Base-by-base conservation (phyloP, 2,888 invertebrate species). In the Electrophaes corylata region DNA sequence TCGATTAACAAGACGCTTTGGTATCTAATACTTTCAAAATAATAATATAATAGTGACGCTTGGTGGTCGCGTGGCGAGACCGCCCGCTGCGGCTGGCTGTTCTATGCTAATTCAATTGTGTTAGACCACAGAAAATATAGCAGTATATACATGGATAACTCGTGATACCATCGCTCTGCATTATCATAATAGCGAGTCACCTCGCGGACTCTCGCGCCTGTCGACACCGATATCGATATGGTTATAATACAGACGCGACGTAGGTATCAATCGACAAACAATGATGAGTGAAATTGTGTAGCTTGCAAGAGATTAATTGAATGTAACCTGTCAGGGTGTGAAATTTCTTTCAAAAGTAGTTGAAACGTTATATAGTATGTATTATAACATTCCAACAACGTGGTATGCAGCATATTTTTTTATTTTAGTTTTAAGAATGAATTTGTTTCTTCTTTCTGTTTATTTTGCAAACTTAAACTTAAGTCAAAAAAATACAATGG, bases 81-180 rank as follows among this genome's bases (percentile, higher is more conserved):
- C 91, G 84, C 91, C 91, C 87, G 88, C 80, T 73, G 87, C 74
- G 88, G 75, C 78, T 76, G 75, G 71, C 77, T 75, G 78, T 72
- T 79, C 89, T 88, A 91, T 91, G 91, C 89, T 91, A 91, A 91
- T 91, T 91, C 91, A 91, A 90, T 91, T 91, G 91, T 91, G 84
- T 86, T 81, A 79, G 71, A 84, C 54, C 58, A 58, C 58, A 53
- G 58, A 48, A 44, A 19, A 44, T 33, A 23, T 37, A 47, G 39
- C 53, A 53, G 58, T 58, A 31, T 52, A 35, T 51, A 39, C 18
- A 78, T 79, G 80, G 80, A 85, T 83, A 81, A 79, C 79, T 49
- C 70, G 76, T 73, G 84, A 91, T 90, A 88, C 76, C 78, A 85
- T 87, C 88, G 72, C 81, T 76, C 84, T 76, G 85, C 80, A 91